Evolutionary conservation across 2,888 invertebrate genomes (phyloP).

Genomic region (Tribolium freemani): DNA sequence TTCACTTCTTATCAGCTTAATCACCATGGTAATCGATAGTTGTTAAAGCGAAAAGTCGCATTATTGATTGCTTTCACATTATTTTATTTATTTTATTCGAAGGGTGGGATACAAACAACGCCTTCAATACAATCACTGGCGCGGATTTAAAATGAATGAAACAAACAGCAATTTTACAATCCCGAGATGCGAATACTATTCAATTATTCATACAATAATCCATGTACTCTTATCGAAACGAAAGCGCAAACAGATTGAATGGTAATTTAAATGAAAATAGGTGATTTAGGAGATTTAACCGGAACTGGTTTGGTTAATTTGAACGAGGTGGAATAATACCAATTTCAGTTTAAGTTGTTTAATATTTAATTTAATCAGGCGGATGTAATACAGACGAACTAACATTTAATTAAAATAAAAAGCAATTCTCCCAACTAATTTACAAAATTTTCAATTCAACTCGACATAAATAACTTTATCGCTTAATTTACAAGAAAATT

Average conservation of each 20-base stretch:
- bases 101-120: not conserved
- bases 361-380: too few relatives aligned
- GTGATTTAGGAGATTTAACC: not conserved
- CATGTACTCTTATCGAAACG: not conserved
- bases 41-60: not conserved
- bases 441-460: not conserved
- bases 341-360: too few relatives aligned
- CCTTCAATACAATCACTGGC: not conserved
- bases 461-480: not conserved
- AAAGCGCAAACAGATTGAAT: not conserved
- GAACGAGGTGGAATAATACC: too few relatives aligned
- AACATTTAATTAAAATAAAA: not conserved
- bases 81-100: not conserved
- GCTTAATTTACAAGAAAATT: not conserved
- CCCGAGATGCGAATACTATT: not conserved
- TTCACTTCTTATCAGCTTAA: not conserved
- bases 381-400: too few relatives aligned
- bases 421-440: not conserved
- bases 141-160: not conserved
- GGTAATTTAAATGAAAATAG: not conserved
- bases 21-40: not conserved
- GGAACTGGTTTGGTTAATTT: not conserved
- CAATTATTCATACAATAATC: not conserved
- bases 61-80: not conserved
- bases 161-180: constrained; percentile 1